phyloP scores from a whole-genome alignment of 1,140 invertebrate species.

The Megalopta genalis region DNA sequence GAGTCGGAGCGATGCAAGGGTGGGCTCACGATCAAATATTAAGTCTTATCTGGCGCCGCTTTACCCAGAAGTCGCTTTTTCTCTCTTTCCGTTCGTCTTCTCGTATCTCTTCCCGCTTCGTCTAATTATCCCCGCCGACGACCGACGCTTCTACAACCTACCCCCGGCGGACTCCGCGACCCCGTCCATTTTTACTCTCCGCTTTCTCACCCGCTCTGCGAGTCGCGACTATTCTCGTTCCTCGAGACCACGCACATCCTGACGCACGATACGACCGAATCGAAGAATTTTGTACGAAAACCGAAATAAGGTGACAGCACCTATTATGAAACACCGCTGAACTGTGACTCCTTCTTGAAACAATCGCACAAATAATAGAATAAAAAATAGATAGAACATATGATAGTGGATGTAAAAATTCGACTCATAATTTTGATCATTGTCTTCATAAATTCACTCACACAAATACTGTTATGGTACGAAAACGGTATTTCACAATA shows the following conservation, averaged over 20 bases:
- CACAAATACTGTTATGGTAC: too few relatives aligned
- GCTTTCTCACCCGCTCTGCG: slow-evolving; percentile 8
- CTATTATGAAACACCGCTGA: too few relatives aligned
- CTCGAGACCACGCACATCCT: slow-evolving; percentile 58
- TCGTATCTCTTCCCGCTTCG: slow-evolving; percentile 60
- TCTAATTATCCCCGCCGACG: slow-evolving; percentile 73
- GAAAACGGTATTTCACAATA: too few relatives aligned
- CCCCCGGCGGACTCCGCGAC: background rate
- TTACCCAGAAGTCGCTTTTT: slow-evolving; percentile 67
- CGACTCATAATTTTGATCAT: too few relatives aligned
- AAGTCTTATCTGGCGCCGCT: slow-evolving; percentile 79
- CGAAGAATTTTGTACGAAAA: too few relatives aligned
- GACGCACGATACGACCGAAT: background rate
- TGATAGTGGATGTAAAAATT: too few relatives aligned
- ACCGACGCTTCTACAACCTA: slow-evolving; percentile 39
- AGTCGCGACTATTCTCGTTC: slow-evolving; percentile 48
- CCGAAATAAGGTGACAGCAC: too few relatives aligned
- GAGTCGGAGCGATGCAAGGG: slow-evolving; percentile 70
- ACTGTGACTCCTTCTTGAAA: too few relatives aligned
- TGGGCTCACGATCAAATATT: slow-evolving; percentile 78
- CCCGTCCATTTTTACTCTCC: background rate
- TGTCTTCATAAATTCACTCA: too few relatives aligned
- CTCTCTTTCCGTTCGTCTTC: background rate
- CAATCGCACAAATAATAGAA: too few relatives aligned
- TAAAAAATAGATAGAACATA: too few relatives aligned